phyloP scores from a whole-genome alignment of 2,888 invertebrate species.

The Eupithecia centaureata region DNA sequence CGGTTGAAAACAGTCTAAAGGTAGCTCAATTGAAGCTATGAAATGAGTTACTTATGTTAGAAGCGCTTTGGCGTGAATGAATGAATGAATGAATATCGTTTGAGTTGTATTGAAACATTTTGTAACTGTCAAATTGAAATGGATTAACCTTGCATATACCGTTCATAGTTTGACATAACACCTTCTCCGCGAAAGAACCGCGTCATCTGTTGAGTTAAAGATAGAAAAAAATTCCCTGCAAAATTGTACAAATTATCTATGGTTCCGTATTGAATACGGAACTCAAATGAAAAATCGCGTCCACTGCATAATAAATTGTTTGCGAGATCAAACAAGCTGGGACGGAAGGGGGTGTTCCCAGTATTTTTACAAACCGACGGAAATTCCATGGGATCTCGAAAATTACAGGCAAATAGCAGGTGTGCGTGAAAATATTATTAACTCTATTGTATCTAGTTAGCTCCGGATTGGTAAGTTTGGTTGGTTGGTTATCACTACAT shows the following conservation, averaged over 20 bases:
- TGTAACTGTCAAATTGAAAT: too few species aligned
- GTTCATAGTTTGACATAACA: not conserved
- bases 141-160: not conserved
- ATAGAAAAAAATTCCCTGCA: too few species aligned
- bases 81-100: too few species aligned
- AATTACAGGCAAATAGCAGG: conserved; percentile 5
- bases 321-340: conserved; percentile 25
- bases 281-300: conserved; percentile 6
- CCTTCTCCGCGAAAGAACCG: not conserved
- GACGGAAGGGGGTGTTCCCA: not conserved
- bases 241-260: too few species aligned
- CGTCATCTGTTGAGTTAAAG: not conserved
- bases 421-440: not conserved
- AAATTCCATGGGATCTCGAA: conserved; percentile 3
- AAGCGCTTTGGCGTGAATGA: too few species aligned
- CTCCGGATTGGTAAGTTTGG: too few species aligned
- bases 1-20: too few species aligned
- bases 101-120: too few species aligned
- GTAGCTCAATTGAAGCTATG: too few species aligned
- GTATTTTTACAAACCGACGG: conserved; percentile 7
- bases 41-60: too few species aligned
- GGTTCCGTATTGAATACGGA: not conserved
- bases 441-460: not conserved
- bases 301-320: conserved; percentile 19
- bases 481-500: too few species aligned